Evolutionary conservation across 2,113 vertebrate species (phyloP).

Genomic region (Sebastes fasciatus): DNA sequence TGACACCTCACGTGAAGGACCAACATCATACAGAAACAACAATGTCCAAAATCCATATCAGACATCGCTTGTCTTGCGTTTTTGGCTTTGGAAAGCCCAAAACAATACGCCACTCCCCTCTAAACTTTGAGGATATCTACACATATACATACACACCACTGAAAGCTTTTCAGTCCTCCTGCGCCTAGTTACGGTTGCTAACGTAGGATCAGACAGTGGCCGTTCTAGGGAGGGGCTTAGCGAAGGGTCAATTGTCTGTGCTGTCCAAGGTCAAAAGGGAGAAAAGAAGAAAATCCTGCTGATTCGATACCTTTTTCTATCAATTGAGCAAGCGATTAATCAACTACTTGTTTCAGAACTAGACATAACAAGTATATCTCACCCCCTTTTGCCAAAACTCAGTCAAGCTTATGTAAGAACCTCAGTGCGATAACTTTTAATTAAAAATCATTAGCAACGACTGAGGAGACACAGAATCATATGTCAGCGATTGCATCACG

Average conservation of each 20-base stretch:
- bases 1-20: too few species aligned
- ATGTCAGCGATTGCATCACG: conserved; percentile 67
- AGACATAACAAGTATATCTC: background rate
- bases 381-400: background rate
- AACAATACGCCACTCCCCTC: too few species aligned
- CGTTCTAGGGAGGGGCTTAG: too few species aligned
- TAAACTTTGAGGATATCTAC: too few species aligned
- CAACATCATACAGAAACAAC: too few species aligned
- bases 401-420: background rate
- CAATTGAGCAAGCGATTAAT: background rate
- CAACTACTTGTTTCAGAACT: background rate
- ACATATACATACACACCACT: too few species aligned
- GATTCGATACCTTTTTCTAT: background rate
- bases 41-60: too few species aligned
- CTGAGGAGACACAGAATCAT: conserved; percentile 23
- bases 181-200: too few species aligned
- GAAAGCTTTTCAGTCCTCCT: too few species aligned
- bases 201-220: too few species aligned
- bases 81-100: too few species aligned
- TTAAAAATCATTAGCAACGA: conserved; percentile 40
- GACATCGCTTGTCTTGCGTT: too few species aligned
- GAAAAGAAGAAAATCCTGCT: background rate
- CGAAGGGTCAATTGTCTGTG: background rate
- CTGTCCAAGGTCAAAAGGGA: background rate
- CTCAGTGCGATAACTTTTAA: conserved; percentile 40